Base-by-base conservation (phyloP, 2,797 vertebrate genomes). In the Tokudaia muenninki region DNA sequence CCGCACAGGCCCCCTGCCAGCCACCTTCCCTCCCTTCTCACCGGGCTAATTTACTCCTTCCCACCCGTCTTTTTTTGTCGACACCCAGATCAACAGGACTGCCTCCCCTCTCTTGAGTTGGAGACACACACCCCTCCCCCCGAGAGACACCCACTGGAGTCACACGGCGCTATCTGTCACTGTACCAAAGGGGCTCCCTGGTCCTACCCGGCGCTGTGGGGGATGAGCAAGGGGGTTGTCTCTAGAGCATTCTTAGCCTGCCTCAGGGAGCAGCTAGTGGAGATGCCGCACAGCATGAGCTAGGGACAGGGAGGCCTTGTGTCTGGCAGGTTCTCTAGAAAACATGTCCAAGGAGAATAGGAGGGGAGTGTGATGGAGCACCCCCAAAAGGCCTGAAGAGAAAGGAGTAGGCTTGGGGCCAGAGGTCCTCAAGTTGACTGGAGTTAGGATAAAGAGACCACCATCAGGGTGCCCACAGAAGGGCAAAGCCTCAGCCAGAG, bases 1-100 rank as follows among this genome's bases (percentile, higher is more conserved):
- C 37, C 10, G 84, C 92, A 11, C 78, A 96, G 98, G 93, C 82
- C 59, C 94, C 91, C 80, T 79, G 83, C 95, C 96, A 97, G 92
- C 78, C 91, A 97, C 87, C 55, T 50, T 79, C 96, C 17, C 11
- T 24, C 41, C 92, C 94, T 61, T 41, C 92, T 94, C 94, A 74
- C 95, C 92, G 84, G 94, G 96, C 94, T 98, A 94, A 98, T 98
- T 98, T 97, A 94, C 89, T 97, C 97, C 82, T 41, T 41, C 63
- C 83, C 44, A 24, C 31, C 80, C 97, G 97, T 82, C 95, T 98
- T 97, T 91, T 41, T 41, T 41, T 41, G 41, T 41, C 97, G 98
- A 98, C 97, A 97, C 92, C 22, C 93, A 52, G 91, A 96, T 97
- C 91, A 95, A 59, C 5, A 44, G 37, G 95, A 93, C 87, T 74